These are phyloP conservation scores for Huso huso DNA, from an alignment of 2,797 vertebrate genomes.

Conservation along the genomic window DNA sequence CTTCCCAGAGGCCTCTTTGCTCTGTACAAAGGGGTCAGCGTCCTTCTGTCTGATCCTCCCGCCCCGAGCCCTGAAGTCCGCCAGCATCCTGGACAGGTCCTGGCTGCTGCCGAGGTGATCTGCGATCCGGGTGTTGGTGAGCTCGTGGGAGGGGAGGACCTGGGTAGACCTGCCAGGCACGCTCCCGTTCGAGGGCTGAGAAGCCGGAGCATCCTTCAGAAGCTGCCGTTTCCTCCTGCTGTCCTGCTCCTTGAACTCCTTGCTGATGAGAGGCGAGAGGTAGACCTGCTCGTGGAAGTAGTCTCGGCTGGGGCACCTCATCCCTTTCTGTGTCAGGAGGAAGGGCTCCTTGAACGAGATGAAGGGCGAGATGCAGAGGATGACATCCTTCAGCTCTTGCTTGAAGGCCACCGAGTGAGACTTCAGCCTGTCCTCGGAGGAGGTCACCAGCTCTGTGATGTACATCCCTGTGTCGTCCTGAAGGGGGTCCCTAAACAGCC, in stretches of 20 bases:
- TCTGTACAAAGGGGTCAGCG: conserved; percentile 66
- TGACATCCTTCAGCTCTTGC: conserved; percentile 90
- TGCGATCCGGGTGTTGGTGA: conserved; percentile 78
- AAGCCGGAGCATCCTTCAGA: conserved; percentile 68
- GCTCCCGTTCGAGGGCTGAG: conserved; percentile 65
- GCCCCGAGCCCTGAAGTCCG: conserved; percentile 87
- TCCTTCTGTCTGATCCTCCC: conserved; percentile 79
- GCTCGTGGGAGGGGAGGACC: conserved; percentile 75
- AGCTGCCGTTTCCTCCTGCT: conserved; percentile 82
- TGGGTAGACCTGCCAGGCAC: conserved; percentile 52
- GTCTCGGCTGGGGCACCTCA: conserved; percentile 84
- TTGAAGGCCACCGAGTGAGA: conserved; percentile 79
- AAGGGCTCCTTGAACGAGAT: conserved; percentile 86
- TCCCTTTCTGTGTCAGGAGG: conserved; percentile 74
- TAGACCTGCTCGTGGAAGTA: conserved; percentile 93
- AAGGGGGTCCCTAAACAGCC: conserved; percentile 83
- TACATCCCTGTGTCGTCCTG: conserved; percentile 95
- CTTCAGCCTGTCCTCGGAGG: conserved; percentile 83
- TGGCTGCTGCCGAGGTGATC: conserved; percentile 72
- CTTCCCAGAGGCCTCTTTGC: conserved; percentile 51
- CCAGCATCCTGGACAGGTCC: conserved; percentile 79
- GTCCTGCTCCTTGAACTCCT: conserved; percentile 84
- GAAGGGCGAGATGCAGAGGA: conserved; percentile 92
- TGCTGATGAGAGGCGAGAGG: conserved; percentile 84
- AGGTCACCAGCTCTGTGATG: conserved; percentile 76